Base-by-base conservation (phyloP, 2,888 invertebrate species). In the Thereva unica region DNA sequence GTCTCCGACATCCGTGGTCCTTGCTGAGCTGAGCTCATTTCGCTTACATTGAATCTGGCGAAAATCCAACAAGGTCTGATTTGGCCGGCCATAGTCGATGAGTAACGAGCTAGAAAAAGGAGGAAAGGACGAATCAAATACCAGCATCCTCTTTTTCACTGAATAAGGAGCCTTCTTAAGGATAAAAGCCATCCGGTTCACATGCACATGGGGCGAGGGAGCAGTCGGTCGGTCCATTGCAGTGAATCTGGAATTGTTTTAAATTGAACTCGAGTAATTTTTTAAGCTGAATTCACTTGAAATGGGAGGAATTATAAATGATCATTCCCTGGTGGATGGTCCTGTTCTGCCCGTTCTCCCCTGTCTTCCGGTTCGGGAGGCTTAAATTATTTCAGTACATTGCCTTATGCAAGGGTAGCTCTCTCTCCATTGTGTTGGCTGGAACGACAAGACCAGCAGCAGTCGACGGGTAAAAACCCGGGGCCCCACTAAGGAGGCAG, bases 291-390 rank as follows among this genome's bases (percentile, higher is more conserved):
- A 59, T 47, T 59, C 59, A 59, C 59, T 59, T 47, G 59, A 59
- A 59, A 59, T 38, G 59, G 59, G 59, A 45, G 59, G 59, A 59
- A 59, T 59, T 59, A 59, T 59, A 59, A 59, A 59, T 59, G 59
- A 38, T 59, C 37, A 49, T 49, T 37, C 12, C 47, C 59, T 12
- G 59, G 38, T 38, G 35, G 47, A 10, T 2, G 47, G 35, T n/a
- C 35, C 23, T 40, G 56, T 23, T 44, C 35, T 35, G n/a, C 8
- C 49, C 49, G 23, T 59, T 59, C 47, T 49, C 49, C 47, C 44
- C 23, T 23, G 23, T 23, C 23, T 23, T 23, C 23, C 23, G 23
- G 23, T 23, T 44, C 56, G 7, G 5, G 35, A 23, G 47, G n/a
- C 49, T 49, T 59, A 59, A 59, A 47, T 59, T 59, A 59, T 59